phyloP scores from a whole-genome alignment of 2,113 vertebrate genomes.

The Dascyllus trimaculatus region DNA sequence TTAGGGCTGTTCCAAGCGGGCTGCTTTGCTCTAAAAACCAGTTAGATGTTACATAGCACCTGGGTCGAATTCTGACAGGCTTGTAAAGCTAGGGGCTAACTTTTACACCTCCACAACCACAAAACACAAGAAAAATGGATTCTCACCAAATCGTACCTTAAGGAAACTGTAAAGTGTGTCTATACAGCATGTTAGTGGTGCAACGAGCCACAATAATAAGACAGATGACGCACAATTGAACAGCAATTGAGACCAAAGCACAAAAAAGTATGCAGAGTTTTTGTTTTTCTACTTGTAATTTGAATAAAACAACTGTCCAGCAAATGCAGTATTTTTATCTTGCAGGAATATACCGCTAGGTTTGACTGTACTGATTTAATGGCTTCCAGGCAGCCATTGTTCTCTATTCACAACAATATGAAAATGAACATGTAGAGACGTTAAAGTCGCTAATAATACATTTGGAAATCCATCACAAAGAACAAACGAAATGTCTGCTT shows the following conservation, averaged over 20 bases:
- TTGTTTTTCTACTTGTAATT: slow-evolving; percentile 19
- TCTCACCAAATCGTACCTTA: too few species aligned
- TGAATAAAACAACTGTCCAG: slow-evolving; percentile 39
- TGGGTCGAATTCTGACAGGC: too few species aligned
- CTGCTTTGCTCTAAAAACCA: too few species aligned
- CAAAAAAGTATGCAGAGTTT: slow-evolving; percentile 22
- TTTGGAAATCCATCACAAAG: slow-evolving; percentile 43
- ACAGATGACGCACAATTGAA: slow-evolving; percentile 30
- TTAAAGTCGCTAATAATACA: slow-evolving; percentile 29
- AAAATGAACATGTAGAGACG: slow-evolving; percentile 12
- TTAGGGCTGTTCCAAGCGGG: too few species aligned
- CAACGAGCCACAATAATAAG: slow-evolving; percentile 21
- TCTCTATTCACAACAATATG: slow-evolving; percentile 36
- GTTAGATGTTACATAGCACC: too few species aligned
- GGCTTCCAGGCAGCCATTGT: slow-evolving; percentile 25
- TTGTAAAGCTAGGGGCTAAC: too few species aligned
- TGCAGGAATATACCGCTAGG: not conserved
- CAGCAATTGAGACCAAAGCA: slow-evolving; percentile 3
- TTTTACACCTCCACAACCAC: too few species aligned
- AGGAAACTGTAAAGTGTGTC: slow-evolving; percentile 4
- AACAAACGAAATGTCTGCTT: slow-evolving; percentile 13
- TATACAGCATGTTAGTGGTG: slow-evolving; percentile 20
- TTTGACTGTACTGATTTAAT: slow-evolving; percentile 45
- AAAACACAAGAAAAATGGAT: too few species aligned
- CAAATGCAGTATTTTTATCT: slow-evolving; percentile 9